phyloP scores from a whole-genome alignment of 2,888 invertebrate species.

The Tinea trinotella region DNA sequence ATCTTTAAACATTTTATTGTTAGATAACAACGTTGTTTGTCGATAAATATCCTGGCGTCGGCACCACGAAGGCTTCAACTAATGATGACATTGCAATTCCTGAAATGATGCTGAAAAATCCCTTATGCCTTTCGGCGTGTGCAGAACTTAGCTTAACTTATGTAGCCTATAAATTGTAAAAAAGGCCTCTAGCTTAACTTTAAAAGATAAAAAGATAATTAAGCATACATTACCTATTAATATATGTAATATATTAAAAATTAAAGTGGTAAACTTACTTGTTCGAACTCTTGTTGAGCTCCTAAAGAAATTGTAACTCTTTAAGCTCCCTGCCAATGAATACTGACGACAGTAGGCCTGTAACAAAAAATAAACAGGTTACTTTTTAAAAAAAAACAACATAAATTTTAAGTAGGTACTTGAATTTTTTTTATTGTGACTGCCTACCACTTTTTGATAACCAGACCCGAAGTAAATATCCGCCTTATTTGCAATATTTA shows the following conservation, averaged over 20 bases:
- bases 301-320: conserved; percentile 64
- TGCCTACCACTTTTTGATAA: too few species aligned
- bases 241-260: too few species aligned
- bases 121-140: too few species aligned
- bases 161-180: too few species aligned
- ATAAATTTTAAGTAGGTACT: too few species aligned
- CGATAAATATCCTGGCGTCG: neutral
- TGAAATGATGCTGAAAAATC: neutral
- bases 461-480: too few species aligned
- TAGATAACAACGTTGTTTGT: neutral
- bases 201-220: too few species aligned
- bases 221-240: neutral
- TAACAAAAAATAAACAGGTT: conserved; percentile 46
- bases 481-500: too few species aligned
- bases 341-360: conserved; percentile 56
- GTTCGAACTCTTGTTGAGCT: conserved; percentile 65
- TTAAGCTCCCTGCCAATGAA: conserved; percentile 58
- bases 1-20: neutral
- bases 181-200: neutral
- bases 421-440: too few species aligned
- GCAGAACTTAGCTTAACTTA: neutral
- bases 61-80: neutral
- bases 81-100: neutral
- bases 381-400: too few species aligned
- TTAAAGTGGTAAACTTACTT: conserved; percentile 62